Evolutionary conservation across 2,797 vertebrate genomes (phyloP), one percentile per base, ranked within the genome.

Genomic region (Parauchenoglanis ngamensis): DNA sequence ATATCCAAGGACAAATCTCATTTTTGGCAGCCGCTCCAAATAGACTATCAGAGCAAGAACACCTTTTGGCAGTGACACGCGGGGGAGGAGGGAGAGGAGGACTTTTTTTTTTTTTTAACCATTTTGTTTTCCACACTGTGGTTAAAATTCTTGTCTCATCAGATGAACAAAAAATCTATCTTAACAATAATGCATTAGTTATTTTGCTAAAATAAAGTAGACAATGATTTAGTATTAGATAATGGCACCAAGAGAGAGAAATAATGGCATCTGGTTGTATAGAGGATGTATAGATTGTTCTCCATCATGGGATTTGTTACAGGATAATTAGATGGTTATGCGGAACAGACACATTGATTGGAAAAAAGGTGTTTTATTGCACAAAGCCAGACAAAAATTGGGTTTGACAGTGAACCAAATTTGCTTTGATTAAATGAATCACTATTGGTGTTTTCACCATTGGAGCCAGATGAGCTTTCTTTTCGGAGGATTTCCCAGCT

Each of bases 1-100:
- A 94, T 95, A 94, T 95, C 89, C 91, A 96, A 96, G 95, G 95
- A 95, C 95, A 95, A 95, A 96, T 94, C 94, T 94, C 93, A 95
- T 94, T 95, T 95, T 96, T 96, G 96, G 95, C 95, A 95, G 94
- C 88, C 92, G 89, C 93, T 94, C 93, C 92, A 92, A 92, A 92
- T 93, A 92, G 94, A 95, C 95, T 94, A 94, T 95, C 94, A 94
- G 94, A 94, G 92, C 94, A 93, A 94, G 94, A 95, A 94, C 93
- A 96, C 95, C 95, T 96, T 95, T 95, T 96, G 95, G 95, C 94
- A 95, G 93, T 90, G 91, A 91, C 78, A 90, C 90, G 35, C 35
- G 85, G 86, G 70, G 89, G 89, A 91, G 91, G 90, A 91, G 91
- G 92, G 91, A 91, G 93, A 90, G 59, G 80, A 87, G 89, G 90